phyloP scores from a whole-genome alignment of 1,140 invertebrate genomes.

The Solenopsis invicta region DNA sequence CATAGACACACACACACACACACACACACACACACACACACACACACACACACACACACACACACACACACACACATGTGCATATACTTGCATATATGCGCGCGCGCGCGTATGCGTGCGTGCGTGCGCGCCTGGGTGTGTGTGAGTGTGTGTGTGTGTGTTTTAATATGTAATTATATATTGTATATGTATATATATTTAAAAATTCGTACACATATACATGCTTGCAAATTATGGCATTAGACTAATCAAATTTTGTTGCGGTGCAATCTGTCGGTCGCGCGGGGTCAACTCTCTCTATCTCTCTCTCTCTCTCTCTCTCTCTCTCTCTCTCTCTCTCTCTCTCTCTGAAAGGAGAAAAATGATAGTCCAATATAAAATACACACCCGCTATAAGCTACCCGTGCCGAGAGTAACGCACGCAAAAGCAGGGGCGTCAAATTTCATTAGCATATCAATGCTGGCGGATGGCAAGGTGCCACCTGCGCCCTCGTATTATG shows the following conservation, averaged over 20 bases:
- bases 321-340: too few relatives aligned
- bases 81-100: too few relatives aligned
- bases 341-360: slow-evolving; percentile 74
- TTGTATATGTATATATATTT: neutral
- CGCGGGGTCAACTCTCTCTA: slow-evolving; percentile 78
- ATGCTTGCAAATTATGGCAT: slow-evolving; percentile 77
- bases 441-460: slow-evolving; percentile 88
- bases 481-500: slow-evolving; percentile 86
- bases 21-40: too few relatives aligned
- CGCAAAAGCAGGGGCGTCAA: slow-evolving; percentile 84
- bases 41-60: too few relatives aligned
- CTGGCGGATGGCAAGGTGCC: slow-evolving; percentile 85
- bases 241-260: slow-evolving; percentile 83
- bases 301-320: too few relatives aligned
- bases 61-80: too few relatives aligned
- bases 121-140: too few relatives aligned
- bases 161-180: neutral
- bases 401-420: slow-evolving; percentile 44
- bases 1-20: too few relatives aligned
- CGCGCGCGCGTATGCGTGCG: too few relatives aligned
- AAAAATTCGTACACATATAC: neutral
- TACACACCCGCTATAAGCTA: slow-evolving; percentile 47
- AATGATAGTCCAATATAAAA: slow-evolving; percentile 75
- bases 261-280: slow-evolving; percentile 76
- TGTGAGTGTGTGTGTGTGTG: too few relatives aligned